A percentile compares a stretch with the other conserved stretches of the same genome.
Conservation (phyloP, 2,888 invertebrate species). For the Dasypogon diadema region DNA sequence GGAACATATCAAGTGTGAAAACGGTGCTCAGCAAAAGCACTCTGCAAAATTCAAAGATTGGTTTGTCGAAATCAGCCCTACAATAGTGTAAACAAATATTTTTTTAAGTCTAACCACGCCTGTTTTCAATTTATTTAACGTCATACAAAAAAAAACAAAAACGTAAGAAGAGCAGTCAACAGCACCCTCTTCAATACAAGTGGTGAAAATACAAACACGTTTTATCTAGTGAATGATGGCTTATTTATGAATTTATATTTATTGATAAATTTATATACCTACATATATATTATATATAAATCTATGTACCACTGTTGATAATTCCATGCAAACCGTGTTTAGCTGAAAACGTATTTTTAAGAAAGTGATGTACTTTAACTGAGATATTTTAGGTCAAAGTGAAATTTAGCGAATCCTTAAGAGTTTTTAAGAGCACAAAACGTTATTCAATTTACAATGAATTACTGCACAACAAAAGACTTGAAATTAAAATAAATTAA, state of each 20-base stretch:
- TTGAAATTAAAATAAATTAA: constrained; percentile 11
- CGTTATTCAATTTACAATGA: constrained; percentile 45
- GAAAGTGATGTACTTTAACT: constrained; percentile 40
- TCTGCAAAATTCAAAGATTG: too few relatives aligned
- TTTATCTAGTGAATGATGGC: not conserved
- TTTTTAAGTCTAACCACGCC: too few relatives aligned
- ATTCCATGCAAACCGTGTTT: constrained; percentile 35
- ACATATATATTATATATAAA: not conserved
- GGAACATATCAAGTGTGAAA: too few relatives aligned
- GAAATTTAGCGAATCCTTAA: constrained; percentile 1
- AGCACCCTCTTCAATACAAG: too few relatives aligned
- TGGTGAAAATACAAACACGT: not conserved
- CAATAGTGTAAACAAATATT: too few relatives aligned
- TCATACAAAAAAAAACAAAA: too few relatives aligned
- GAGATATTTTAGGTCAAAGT: constrained; percentile 22
- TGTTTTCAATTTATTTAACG: too few relatives aligned
- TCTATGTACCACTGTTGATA: constrained; percentile 28
- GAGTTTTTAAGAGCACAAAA: constrained; percentile 37
- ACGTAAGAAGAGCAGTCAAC: too few relatives aligned
- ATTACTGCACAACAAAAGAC: constrained; percentile 50
- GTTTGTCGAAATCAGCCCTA: too few relatives aligned
- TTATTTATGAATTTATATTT: not conserved
- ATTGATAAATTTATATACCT: not conserved
- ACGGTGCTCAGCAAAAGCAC: too few relatives aligned
- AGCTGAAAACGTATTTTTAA: constrained; percentile 33